These are phyloP conservation scores for Desmodus rotundus DNA, from an alignment of 2,113 vertebrate species.

Conservation along the genomic window DNA sequence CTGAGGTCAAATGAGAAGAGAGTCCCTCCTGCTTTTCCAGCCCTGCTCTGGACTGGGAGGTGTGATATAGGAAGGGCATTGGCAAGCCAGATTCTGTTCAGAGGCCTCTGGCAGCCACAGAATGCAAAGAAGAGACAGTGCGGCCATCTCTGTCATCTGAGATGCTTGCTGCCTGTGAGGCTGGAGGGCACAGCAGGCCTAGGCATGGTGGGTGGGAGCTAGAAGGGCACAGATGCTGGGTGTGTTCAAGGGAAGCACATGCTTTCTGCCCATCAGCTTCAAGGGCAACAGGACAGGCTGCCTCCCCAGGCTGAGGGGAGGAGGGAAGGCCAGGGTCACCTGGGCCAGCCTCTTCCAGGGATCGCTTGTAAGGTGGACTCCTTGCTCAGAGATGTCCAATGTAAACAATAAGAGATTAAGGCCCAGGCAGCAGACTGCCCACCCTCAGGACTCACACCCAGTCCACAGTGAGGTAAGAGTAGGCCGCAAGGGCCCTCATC, in stretches of 20 bases:
- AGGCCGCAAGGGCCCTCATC: background rate
- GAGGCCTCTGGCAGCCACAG: background rate
- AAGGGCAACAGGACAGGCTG: background rate
- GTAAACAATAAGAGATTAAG: background rate
- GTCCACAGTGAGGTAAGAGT: background rate
- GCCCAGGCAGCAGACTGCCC: background rate
- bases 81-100: background rate
- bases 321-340: rapidly evolving
- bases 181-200: background rate
- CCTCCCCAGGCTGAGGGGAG: background rate
- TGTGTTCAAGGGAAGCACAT: background rate
- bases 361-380: background rate
- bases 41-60: background rate
- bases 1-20: background rate
- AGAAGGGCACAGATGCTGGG: background rate
- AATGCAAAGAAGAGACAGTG: background rate
- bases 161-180: background rate
- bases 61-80: background rate
- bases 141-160: background rate
- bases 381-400: background rate
- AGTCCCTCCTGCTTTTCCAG: background rate
- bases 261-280: background rate
- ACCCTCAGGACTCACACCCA: background rate
- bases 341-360: background rate
- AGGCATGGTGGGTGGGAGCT: background rate